These are phyloP conservation scores for Megathymus violae DNA, from an alignment of 1,140 invertebrate species.

Conservation along the genomic window DNA sequence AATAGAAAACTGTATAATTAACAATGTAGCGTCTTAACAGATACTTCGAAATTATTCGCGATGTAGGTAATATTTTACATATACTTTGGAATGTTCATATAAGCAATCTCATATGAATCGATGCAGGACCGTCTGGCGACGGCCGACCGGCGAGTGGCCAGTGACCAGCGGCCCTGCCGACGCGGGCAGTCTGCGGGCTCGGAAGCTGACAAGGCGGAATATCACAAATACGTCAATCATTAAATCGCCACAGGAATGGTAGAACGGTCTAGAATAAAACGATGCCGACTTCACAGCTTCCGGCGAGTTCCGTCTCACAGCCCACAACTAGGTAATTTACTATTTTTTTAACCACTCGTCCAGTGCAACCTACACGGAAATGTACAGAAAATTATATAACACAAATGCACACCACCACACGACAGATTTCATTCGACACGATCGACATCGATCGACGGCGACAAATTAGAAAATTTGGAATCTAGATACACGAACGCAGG, in stretches of 20 bases:
- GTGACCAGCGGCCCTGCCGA: no score
- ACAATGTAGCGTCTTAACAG: constrained; percentile 83
- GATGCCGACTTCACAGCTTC: constrained; percentile 41
- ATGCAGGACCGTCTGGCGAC: no score
- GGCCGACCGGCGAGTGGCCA: no score
- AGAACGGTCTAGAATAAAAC: constrained; percentile 62
- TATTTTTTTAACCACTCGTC: constrained; percentile 72
- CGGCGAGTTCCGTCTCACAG: constrained; percentile 48
- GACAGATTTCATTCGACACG: constrained; percentile 33
- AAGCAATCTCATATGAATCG: constrained; percentile 80
- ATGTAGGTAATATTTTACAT: constrained; percentile 82
- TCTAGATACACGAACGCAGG: constrained; percentile 27
- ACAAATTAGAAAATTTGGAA: constrained; percentile 27
- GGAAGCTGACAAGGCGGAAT: constrained; percentile 39
- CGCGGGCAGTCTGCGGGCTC: constrained; percentile 24
- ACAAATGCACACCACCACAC: constrained; percentile 25
- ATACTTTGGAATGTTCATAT: constrained; percentile 83
- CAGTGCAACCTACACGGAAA: constrained; percentile 41
- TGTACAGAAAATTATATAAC: constrained; percentile 24
- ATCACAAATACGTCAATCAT: constrained; percentile 61
- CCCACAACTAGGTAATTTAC: constrained; percentile 65
- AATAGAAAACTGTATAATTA: constrained; percentile 84
- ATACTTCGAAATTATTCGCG: constrained; percentile 82
- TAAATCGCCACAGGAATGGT: constrained; percentile 56
- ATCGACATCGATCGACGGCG: constrained; percentile 20